Conservation (phyloP, 1,140 invertebrate genomes). For the Drosophila neocordata region DNA sequence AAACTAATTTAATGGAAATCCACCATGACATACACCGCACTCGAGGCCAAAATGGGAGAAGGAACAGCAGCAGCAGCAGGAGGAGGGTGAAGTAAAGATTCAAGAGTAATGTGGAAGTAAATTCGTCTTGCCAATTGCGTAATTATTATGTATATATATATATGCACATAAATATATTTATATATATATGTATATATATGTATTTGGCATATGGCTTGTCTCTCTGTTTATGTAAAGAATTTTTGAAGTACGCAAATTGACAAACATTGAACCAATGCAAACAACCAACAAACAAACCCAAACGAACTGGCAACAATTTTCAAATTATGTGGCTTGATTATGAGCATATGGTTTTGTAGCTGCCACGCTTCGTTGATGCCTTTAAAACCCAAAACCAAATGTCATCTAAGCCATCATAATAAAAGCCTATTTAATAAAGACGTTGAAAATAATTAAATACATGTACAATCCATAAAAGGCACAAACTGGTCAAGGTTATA, state of each 20-base stretch:
- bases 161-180: slow-evolving; percentile 3
- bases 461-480: too few species aligned
- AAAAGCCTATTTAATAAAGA: slow-evolving; percentile 7
- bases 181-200: slow-evolving; percentile 15
- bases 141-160: slow-evolving; percentile 64
- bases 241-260: slow-evolving; percentile 75
- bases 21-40: slow-evolving; percentile 26
- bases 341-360: slow-evolving; percentile 34
- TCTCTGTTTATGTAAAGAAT: slow-evolving; percentile 59
- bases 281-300: neutral
- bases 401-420: slow-evolving; percentile 18
- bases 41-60: neutral
- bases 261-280: slow-evolving; percentile 32
- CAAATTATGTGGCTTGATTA: slow-evolving; percentile 57
- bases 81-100: neutral
- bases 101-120: neutral
- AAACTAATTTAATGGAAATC: slow-evolving; percentile 58
- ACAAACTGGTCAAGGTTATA: slow-evolving; percentile 7
- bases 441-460: slow-evolving; percentile 14
- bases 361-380: slow-evolving; percentile 41
- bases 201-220: slow-evolving; percentile 6
- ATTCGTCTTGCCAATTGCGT: slow-evolving; percentile 55
- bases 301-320: slow-evolving; percentile 29
- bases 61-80: neutral
- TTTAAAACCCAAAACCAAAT: slow-evolving; percentile 25